Evolutionary conservation across 2,113 vertebrate species (phyloP), one percentile per base, ranked within the genome.

Genomic region (Sula dactylatra): DNA sequence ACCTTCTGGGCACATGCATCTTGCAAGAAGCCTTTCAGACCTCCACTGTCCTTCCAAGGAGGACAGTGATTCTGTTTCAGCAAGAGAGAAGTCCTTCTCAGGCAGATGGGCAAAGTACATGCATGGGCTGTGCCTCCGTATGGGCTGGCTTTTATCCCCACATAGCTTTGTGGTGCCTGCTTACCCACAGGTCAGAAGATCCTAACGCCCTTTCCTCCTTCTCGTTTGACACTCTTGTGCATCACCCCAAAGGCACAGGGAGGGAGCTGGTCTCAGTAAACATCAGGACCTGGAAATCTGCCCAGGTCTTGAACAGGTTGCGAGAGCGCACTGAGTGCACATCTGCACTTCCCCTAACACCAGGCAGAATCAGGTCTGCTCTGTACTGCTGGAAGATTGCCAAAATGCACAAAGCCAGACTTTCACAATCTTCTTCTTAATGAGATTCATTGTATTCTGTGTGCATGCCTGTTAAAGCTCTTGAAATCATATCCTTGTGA

Each of bases 121-220:
- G 44, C 42, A 19, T 4, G 36, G 40, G 10, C 40, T 59, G 17
- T 52, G 52, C 16, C 24, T 49, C 73, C 34, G 9, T 8, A 22
- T 1, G 29, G 58, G 12, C 52, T 49, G 56, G 11, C 22, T 72
- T 44, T 71, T 34, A 49, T 36, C 10, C 52, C 19, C 11, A 16
- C 31, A 2, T 5, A 42, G 32, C 58, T 61, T 12, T 27, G 44
- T 3, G 27, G 34, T 61, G 36, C 44, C 44, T 65, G 58, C 58
- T 73, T n/a, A 42, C 31, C 7, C 0, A 0, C 40, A 45, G 50
- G 8, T 24, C 4, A 40, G 50, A 64, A 44, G 56, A 64, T 19
- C 45, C 42, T 38, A 31, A 20, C 29, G 76, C 24, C 10, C 27
- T 73, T 62, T 66, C n/a, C 38, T 80, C 45, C 26, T 61, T 71